Conservation (phyloP, 2,797 vertebrate genomes). For the Acanthurus lineatus region DNA sequence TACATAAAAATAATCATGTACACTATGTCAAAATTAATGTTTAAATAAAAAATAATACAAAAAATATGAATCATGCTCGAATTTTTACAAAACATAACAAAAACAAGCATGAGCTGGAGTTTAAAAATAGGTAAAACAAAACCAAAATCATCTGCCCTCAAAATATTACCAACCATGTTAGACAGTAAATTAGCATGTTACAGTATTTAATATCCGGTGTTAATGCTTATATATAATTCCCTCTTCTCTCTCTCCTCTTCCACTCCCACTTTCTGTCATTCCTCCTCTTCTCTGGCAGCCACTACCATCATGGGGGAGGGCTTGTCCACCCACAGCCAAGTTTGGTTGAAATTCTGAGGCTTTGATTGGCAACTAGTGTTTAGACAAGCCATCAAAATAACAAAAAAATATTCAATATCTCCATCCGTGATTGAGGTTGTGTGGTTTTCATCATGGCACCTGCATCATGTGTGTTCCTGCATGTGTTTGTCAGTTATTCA, state of each 20-base stretch:
- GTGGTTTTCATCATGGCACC: conserved; percentile 46
- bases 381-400: conserved; percentile 60
- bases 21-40: no score
- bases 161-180: background rate
- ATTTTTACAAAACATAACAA: no score
- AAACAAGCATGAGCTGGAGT: background rate
- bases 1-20: no score
- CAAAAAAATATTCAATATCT: conserved; percentile 44
- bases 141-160: background rate
- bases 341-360: conserved; percentile 44
- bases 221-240: conserved; percentile 7
- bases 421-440: conserved; percentile 29
- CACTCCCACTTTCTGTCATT: conserved; percentile 37
- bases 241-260: background rate
- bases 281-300: conserved; percentile 44
- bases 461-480: conserved; percentile 37
- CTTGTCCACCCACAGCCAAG: conserved; percentile 70
- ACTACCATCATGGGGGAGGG: conserved; percentile 30
- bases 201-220: background rate
- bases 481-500: conserved; percentile 24
- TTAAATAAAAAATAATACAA: no score
- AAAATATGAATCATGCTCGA: no score
- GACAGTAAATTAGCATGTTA: background rate
- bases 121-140: background rate
- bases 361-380: conserved; percentile 62